Base-by-base conservation (phyloP, 2,113 vertebrate species). In the Ctenodactylus gundi region DNA sequence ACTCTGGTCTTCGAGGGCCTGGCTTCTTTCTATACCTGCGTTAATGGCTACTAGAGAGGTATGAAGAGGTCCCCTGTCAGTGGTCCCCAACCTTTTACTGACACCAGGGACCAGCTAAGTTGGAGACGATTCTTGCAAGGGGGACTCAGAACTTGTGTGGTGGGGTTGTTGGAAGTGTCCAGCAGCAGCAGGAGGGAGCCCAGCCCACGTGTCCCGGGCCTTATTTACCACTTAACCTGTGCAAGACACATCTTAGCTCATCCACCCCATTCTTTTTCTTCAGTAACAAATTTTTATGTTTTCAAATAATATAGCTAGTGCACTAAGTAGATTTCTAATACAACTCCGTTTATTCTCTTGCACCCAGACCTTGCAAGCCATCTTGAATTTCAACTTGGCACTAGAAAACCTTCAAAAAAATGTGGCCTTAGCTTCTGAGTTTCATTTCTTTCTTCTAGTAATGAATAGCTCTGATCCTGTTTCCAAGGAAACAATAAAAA, bases 401-500 rank as follows among this genome's bases (percentile, higher is more conserved):
- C 88, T 44, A 94, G 90, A 83, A 95, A 93, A 92, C 39, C 25
- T 93, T 31, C 53, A 84, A 5, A 62, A n/a, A 85, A 94, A 18
- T 81, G 60, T 80, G 46, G 55, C 27, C 55, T 85, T 85, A 73
- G 57, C 34, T 82, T 83, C 49, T 41, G 68, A 13, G 13, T 85
- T 77, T 85, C 39, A 62, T 85, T 78, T 81, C 39, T 85, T 91
- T 94, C 70, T 88, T 53, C 53, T 81, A 18, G 6, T 53, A 36
- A 23, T 65, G 39, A 96, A 78, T 73, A 73, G 27, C 91, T 95
- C 53, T 39, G 25, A 75, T 77, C 93, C 81, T 92, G 72, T 94
- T 95, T 90, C 78, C 83, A 93, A 94, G 87, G 84, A 68, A 95
- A 88, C 83, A 57, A 44, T 70, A 80, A 70, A 78, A 70, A 31